Evolutionary conservation across 1,140 invertebrate genomes (phyloP), one percentile per base, ranked within the genome.

Genomic region (Brachionus asplanchnoidis): DNA sequence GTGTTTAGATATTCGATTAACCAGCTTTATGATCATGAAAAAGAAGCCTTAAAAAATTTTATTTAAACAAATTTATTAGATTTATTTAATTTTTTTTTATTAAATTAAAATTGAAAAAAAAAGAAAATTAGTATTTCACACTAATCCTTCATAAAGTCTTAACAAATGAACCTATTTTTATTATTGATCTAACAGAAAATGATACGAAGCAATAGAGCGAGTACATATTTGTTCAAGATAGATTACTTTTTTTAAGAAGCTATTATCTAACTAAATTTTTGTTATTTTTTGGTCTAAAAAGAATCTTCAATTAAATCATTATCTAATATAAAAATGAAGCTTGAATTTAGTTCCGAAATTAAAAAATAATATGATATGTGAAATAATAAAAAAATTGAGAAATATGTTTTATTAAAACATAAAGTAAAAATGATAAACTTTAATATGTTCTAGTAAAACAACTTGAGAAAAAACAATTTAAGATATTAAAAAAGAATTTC

Each of bases 1-100:
- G 53, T 60, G 53, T 60, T 60, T 60, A 60, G 53, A 60, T 60
- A 60, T 60, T 60, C 53, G 53, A 60, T 60, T 60, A 60, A 60
- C 53, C 53, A 60, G 53, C 53, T 60, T 8, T 60, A 9, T 60
- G 53, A 60, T 60, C 53, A 60, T 60, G 53, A 60, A 60, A 60
- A 60, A 60, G 53, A 60, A 60, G 1, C 1, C 53, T 60, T 60
- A 8, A 9, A 60, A 60, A 60, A 0, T 23, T 60, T 60, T 60
- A 60, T 60, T 60, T 60, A 60, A 60, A 60, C 53, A 60, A 60
- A 2, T 60, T 60, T 60, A 20, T 60, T 60, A 60, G 53, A 60
- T 60, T 60, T 60, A 60, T 60, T 60, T 60, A 60, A 60, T 56
- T 20, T 60, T 60, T 53, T 14, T 20, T 60, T 46, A 46, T 46